Evolutionary conservation across 2,888 invertebrate genomes (phyloP).

Genomic region (Molanna angustata): DNA sequence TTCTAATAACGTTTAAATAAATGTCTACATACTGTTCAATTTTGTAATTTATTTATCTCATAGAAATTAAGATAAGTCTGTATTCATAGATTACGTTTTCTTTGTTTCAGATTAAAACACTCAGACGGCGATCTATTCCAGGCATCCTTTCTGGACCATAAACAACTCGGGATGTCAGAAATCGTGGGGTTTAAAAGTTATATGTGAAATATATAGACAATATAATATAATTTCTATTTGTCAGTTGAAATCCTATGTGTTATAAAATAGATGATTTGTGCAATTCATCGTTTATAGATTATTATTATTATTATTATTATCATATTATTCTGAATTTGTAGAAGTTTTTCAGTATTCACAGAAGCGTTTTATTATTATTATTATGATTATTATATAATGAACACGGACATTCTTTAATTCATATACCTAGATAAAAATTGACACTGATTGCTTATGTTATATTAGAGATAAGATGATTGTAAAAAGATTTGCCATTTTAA

Average conservation of each 20-base stretch:
- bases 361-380: slow-evolving; percentile 22
- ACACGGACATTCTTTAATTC: slow-evolving; percentile 17
- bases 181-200: not conserved
- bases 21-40: no score
- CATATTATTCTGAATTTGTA: slow-evolving; percentile 26
- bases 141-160: slow-evolving; percentile 18
- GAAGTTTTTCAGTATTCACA: slow-evolving; percentile 29
- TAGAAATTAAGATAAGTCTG: no score
- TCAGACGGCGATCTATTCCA: slow-evolving; percentile 1
- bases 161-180: slow-evolving; percentile 6
- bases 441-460: slow-evolving; percentile 26
- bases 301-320: slow-evolving; percentile 23
- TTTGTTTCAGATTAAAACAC: slow-evolving; percentile 15
- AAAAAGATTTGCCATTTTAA: slow-evolving; percentile 17
- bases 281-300: slow-evolving; percentile 30
- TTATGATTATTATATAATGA: slow-evolving; percentile 17
- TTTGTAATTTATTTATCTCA: no score
- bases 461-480: slow-evolving; percentile 21
- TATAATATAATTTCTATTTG: slow-evolving; percentile 14
- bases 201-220: slow-evolving; percentile 13
- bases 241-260: slow-evolving; percentile 24
- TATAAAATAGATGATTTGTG: slow-evolving; percentile 30
- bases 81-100: no score
- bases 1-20: no score
- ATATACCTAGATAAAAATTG: slow-evolving; percentile 14